Evolutionary conservation across 2,888 invertebrate species (phyloP), one percentile per base, ranked within the genome.

Genomic region (Disparrhopalites patrizii): DNA sequence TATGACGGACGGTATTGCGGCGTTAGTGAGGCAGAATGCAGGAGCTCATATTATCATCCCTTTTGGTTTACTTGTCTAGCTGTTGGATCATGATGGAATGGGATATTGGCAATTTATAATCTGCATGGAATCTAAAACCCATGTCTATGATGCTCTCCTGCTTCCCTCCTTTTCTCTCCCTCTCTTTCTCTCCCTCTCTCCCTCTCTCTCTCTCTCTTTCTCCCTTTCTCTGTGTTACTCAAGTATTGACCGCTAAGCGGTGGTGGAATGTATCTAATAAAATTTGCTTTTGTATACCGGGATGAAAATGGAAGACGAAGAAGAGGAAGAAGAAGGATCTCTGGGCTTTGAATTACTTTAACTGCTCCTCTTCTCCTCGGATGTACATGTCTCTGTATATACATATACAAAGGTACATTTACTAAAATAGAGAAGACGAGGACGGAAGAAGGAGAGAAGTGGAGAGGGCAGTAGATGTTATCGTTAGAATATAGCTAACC

Each of bases 31-130:
- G 62, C 62, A 66, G 62, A 62, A 50, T 62, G 62, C 62, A 62
- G 62, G 57, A 66, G 62, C 66, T 66, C 62, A 33, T 62, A 69
- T 68, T 65, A 65, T 61, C 36, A 43, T 58, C 43, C 28, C 58
- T 58, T 58, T 58, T 54, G 54, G 43, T 58, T 58, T 58, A 43
- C 28, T 58, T 58, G 58, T 43, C 58, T 58, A 23, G 43, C 69
- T 70, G n/a, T 69, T 70, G 72, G 70, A 70, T 72, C 72, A 71
- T 73, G 71, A 73, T 73, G 68, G 70, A 70, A 73, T 70, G 65
- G 72, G 71, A 70, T 68, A 71, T 70, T 71, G 71, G 70, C 71
- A 71, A 73, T 73, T 71, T 71, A 71, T 73, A 73, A 72, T 72
- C 70, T 70, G 68, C 69, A 58, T 58, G 43, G 43, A 43, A 56